A percentile compares a stretch with the other conserved stretches of the same genome.
phyloP scores from a whole-genome alignment of 2,113 vertebrate genomes.

The Lynx canadensis region DNA sequence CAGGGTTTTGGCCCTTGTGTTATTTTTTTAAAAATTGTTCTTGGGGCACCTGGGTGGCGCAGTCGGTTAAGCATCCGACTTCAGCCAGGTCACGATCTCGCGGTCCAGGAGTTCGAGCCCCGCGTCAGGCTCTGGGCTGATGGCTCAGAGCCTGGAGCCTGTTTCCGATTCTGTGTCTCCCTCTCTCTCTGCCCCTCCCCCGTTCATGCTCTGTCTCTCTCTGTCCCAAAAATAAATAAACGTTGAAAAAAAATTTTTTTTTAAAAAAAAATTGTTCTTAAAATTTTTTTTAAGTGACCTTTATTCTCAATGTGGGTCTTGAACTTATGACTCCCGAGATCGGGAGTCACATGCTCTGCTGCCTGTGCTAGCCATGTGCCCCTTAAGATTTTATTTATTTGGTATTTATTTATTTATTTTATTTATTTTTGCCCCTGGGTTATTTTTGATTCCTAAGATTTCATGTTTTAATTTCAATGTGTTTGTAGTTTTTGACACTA shows the following conservation, averaged over 20 bases:
- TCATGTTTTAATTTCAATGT: conserved; percentile 54
- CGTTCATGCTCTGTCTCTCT: too few relatives aligned
- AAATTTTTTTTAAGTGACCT: background rate
- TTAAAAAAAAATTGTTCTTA: background rate
- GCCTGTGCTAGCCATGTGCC: background rate
- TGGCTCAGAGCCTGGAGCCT: too few relatives aligned
- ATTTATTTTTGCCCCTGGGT: background rate
- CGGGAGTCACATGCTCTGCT: background rate
- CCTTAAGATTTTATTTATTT: background rate
- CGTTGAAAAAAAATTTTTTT: too few relatives aligned
- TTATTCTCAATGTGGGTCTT: background rate
- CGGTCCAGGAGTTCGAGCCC: too few relatives aligned
- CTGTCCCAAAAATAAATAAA: too few relatives aligned
- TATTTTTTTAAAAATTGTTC: background rate
- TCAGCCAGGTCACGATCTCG: too few relatives aligned
- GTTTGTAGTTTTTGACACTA: conserved; percentile 38
- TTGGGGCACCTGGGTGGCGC: too few relatives aligned
- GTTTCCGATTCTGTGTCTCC: too few relatives aligned
- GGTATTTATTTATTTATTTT: too few relatives aligned
- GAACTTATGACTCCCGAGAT: background rate
- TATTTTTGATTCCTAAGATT: conserved; percentile 47
- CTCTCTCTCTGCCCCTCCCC: too few relatives aligned
- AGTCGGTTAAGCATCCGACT: too few relatives aligned
- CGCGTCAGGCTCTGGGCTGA: too few relatives aligned
- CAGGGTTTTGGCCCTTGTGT: background rate